Evolutionary conservation across 2,888 invertebrate genomes (phyloP).

Genomic region (Dorcus hopei): DNA sequence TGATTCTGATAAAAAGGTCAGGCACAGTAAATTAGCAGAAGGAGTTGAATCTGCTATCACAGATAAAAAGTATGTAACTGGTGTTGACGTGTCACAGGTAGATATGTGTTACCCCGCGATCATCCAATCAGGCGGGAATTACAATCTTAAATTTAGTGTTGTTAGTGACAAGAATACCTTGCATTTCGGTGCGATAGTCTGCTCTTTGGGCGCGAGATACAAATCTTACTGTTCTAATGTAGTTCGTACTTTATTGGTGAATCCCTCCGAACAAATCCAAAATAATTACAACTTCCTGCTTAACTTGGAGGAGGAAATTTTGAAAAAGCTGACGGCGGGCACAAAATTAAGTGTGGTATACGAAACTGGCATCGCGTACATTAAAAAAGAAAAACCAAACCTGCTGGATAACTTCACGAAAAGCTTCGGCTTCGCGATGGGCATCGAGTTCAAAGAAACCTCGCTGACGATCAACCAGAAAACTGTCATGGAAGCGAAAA

Average conservation of each 20-base stretch:
- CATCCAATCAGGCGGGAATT: slow-evolving; percentile 98
- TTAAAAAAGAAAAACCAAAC: slow-evolving; percentile 82
- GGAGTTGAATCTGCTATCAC: slow-evolving; percentile 89
- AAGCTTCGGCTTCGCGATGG: slow-evolving; percentile 95
- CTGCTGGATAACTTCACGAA: slow-evolving; percentile 89
- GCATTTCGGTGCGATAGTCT: slow-evolving; percentile 95
- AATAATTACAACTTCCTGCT: slow-evolving; percentile 90
- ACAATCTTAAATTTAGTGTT: slow-evolving; percentile 95
- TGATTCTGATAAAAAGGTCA: slow-evolving; percentile 97
- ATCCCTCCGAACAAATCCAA: slow-evolving; percentile 77
- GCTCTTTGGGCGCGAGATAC: slow-evolving; percentile 91
- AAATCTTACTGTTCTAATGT: slow-evolving; percentile 98
- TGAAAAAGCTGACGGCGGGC: slow-evolving; percentile 80
- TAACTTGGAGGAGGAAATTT: slow-evolving; percentile 84
- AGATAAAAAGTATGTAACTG: slow-evolving; percentile 94
- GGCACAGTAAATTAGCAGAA: slow-evolving; percentile 91
- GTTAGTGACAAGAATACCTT: slow-evolving; percentile 89
- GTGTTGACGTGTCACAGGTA: slow-evolving; percentile 82
- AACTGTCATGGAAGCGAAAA: slow-evolving; percentile 72
- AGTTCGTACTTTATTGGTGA: slow-evolving; percentile 92
- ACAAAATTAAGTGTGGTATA: slow-evolving; percentile 74
- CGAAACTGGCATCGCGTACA: slow-evolving; percentile 73
- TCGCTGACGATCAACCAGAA: slow-evolving; percentile 90
- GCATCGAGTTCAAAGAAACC: slow-evolving; percentile 96
- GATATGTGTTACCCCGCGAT: slow-evolving; percentile 99